A percentile compares a stretch with the other conserved stretches of the same genome.
These are phyloP conservation scores for Drosophila saltans DNA, from an alignment of 1,140 invertebrate species.

Conservation along the genomic window DNA sequence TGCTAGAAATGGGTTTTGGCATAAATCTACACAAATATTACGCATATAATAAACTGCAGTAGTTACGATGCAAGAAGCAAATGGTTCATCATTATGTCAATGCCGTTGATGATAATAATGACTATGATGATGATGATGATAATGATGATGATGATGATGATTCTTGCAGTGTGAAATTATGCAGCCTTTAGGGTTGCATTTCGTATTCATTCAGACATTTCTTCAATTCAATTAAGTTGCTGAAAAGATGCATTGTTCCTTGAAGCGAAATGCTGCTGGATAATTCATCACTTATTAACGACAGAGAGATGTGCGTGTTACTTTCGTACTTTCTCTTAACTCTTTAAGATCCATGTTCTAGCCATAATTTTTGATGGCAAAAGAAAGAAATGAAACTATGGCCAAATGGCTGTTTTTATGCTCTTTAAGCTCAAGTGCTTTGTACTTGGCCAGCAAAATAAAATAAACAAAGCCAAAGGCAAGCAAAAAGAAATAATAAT, in stretches of 20 bases:
- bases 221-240: slow-evolving; percentile 2
- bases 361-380: not conserved
- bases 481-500: slow-evolving; percentile 7
- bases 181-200: slow-evolving; percentile 23
- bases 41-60: slow-evolving; percentile 47
- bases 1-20: slow-evolving; percentile 45
- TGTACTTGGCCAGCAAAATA: slow-evolving; percentile 49
- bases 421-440: slow-evolving; percentile 57
- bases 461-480: slow-evolving; percentile 59
- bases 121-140: not conserved
- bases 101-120: slow-evolving; percentile 51
- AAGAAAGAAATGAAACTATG: not conserved
- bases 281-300: not conserved
- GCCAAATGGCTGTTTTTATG: slow-evolving; percentile 2
- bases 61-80: not conserved
- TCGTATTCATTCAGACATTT: slow-evolving; percentile 2
- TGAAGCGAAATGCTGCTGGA: too few relatives aligned
- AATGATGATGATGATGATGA: slow-evolving; percentile 10
- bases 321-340: not conserved
- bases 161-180: slow-evolving; percentile 37
- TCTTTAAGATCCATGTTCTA: slow-evolving; percentile 1
- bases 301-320: not conserved
- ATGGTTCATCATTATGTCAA: not conserved
- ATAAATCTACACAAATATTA: slow-evolving; percentile 73
- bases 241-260: not conserved